Percentiles rank a stretch among this genome's conserved stretches.
Evolutionary conservation across 2,113 vertebrate genomes (phyloP).

Genomic region (Lucifuga dentata): DNA sequence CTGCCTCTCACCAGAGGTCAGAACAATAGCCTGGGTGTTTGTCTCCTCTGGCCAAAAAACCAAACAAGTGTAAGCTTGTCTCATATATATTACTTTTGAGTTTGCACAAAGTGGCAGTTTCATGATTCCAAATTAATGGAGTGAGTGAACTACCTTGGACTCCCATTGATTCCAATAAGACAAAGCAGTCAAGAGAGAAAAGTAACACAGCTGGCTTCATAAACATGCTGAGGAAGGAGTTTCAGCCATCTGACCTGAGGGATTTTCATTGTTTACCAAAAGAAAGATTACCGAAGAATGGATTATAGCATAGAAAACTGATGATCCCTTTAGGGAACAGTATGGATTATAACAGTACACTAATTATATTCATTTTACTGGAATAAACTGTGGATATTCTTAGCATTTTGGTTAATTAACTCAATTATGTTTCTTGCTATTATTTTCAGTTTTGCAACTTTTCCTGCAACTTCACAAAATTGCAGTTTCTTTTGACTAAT

Average conservation of each 20-base stretch:
- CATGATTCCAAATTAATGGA: slow-evolving; percentile 79
- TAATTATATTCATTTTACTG: too few species aligned
- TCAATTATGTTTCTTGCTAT: too few species aligned
- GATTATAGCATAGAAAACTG: too few species aligned
- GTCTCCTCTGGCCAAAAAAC: slow-evolving; percentile 31
- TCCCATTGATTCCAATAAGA: slow-evolving; percentile 82
- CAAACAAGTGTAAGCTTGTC: slow-evolving; percentile 43
- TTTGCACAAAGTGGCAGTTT: slow-evolving; percentile 61
- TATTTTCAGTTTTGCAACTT: too few species aligned
- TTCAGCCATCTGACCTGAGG: slow-evolving; percentile 55
- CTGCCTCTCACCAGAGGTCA: slow-evolving; percentile 15
- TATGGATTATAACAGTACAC: too few species aligned
- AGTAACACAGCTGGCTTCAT: slow-evolving; percentile 68
- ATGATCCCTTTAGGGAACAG: too few species aligned
- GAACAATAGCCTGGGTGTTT: slow-evolving; percentile 32
- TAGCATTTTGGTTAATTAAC: too few species aligned
- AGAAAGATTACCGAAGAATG: slow-evolving; percentile 28
- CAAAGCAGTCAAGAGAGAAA: slow-evolving; percentile 73
- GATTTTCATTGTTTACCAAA: slow-evolving; percentile 37
- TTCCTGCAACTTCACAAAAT: too few species aligned
- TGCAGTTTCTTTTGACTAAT: too few species aligned
- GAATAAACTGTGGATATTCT: too few species aligned
- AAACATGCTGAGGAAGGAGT: slow-evolving; percentile 61
- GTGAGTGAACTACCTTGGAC: slow-evolving; percentile 70
- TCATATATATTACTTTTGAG: slow-evolving; percentile 55